Percentiles rank a stretch among this genome's conserved stretches.
phyloP scores from a whole-genome alignment of 2,888 invertebrate species.

The Urechis unicinctus region DNA sequence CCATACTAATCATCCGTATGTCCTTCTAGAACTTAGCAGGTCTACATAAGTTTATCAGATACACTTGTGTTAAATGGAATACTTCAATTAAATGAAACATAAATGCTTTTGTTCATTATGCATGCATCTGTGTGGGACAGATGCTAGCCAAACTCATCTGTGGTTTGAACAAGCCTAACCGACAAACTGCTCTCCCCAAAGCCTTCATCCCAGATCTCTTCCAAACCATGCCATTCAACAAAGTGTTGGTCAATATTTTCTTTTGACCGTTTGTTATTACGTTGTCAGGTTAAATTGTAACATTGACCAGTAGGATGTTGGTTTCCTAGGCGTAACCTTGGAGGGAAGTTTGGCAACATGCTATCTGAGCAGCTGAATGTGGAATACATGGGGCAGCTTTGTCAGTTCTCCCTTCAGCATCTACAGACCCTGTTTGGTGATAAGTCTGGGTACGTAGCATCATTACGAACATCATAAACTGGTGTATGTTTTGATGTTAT shows the following conservation, averaged over 20 bases:
- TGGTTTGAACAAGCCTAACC: constrained; percentile 64
- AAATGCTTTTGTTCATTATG: too few relatives aligned
- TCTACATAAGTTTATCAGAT: too few relatives aligned
- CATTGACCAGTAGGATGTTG: too few relatives aligned
- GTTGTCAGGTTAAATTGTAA: too few relatives aligned
- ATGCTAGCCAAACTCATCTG: constrained; percentile 89
- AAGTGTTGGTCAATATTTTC: constrained; percentile 57
- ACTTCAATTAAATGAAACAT: too few relatives aligned
- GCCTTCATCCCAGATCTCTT: constrained; percentile 64
- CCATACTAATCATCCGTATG: too few relatives aligned
- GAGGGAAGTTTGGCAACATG: constrained; percentile 86
- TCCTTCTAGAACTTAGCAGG: too few relatives aligned
- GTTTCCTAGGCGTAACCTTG: constrained; percentile 64
- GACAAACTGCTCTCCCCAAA: constrained; percentile 83
- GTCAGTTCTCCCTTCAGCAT: constrained; percentile 64
- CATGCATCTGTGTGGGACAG: too few relatives aligned
- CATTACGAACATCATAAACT: too few relatives aligned
- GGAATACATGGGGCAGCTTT: constrained; percentile 73
- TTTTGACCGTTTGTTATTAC: background rate
- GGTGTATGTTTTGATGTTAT: too few relatives aligned
- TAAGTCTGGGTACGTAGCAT: constrained; percentile 84
- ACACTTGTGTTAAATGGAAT: too few relatives aligned
- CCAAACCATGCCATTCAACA: constrained; percentile 66
- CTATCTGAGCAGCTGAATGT: constrained; percentile 69
- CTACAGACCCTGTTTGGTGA: constrained; percentile 72